Evolutionary conservation across 2,113 vertebrate species (phyloP).

Genomic region (Zosterops lateralis): DNA sequence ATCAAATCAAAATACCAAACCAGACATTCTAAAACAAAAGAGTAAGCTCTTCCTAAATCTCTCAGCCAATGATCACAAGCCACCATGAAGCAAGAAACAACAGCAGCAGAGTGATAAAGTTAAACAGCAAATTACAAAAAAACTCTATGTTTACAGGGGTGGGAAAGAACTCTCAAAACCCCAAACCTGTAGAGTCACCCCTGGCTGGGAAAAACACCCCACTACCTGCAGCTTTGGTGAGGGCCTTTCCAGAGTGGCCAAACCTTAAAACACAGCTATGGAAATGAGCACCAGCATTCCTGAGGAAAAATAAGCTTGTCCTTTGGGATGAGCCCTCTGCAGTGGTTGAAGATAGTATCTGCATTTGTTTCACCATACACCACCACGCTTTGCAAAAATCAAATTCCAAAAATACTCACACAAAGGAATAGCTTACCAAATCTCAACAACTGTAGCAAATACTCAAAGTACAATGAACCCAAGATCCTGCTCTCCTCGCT

Average conservation of each 20-base stretch:
- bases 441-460: neutral
- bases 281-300: neutral
- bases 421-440: neutral
- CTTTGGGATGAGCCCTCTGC: neutral
- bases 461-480: neutral
- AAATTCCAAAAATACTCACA: neutral
- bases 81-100: neutral
- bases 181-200: neutral
- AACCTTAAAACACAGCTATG: neutral
- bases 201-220: neutral
- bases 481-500: neutral
- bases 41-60: neutral
- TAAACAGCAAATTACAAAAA: neutral
- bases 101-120: neutral
- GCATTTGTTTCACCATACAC: neutral
- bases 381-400: neutral
- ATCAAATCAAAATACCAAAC: neutral
- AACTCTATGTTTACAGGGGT: neutral
- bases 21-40: neutral
- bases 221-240: neutral
- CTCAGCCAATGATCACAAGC: neutral
- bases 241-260: neutral
- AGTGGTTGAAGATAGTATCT: neutral
- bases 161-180: neutral
- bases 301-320: neutral